Evolutionary conservation across 2,888 invertebrate genomes (phyloP), one percentile per base, ranked within the genome.

Genomic region (Gymnosoma rotundatum): DNA sequence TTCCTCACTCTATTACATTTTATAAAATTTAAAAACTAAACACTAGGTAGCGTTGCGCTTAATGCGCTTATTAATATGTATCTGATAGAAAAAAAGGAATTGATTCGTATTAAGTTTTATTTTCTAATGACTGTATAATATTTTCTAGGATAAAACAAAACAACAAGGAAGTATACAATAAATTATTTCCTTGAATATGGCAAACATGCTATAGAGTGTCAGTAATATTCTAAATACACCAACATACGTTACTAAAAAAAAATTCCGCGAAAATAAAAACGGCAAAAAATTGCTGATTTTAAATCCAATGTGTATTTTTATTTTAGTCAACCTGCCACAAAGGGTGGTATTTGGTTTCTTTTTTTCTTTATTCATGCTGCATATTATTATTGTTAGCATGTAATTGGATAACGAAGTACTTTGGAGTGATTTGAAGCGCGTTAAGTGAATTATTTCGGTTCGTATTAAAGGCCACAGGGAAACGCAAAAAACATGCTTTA

Each of bases 351-450:
- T 80, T 80, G 75, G 52, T 73, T 54, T 67, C 48, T 70, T 74
- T 70, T 74, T 54, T 58, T 67, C 54, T 70, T 21, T 32, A 5
- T 32, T 42, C 42, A 8, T 42, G 69, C 32, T 73, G 14, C 69
- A 81, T 75, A 75, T 75, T 69, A 70, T 75, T 75, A 76, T 82
- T 80, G 60, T 84, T 75, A 52, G 69, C 76, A 69, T 83, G 83
- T 88, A 88, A 88, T 88, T 88, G 87, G 88, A 88, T 88, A 88
- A 88, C 88, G 88, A 87, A 87, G 86, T 87, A 76, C 86, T 86
- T 83, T 86, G 86, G 86, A 84, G 88, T 86, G 86, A 85, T 86
- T 86, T 86, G 88, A 87, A 86, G 86, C 87, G 86, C 85, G 87
- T 87, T 88, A 87, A 87, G 87, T 88, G 88, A 88, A 87, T 88